Conservation (phyloP, 2,113 vertebrate genomes). For the Myotis yumanensis region DNA sequence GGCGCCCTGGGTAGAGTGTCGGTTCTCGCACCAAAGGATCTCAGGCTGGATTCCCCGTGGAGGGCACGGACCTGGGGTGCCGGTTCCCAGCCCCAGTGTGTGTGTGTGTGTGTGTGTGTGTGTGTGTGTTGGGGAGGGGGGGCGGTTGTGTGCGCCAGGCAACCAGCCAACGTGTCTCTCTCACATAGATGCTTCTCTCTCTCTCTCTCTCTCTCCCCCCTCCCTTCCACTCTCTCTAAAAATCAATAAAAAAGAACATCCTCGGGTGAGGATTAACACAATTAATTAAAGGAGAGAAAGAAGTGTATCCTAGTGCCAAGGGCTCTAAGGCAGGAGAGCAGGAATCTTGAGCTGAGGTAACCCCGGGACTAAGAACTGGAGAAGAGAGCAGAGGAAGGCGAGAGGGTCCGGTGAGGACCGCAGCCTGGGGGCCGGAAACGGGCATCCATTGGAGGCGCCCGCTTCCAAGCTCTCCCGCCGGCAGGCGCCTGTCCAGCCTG, state of each 20-base stretch:
- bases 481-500: not conserved
- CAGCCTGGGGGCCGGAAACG: not conserved
- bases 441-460: not conserved
- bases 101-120: too few species aligned
- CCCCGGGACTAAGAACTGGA: not conserved
- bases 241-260: not conserved
- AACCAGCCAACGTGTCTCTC: not conserved
- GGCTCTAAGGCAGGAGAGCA: not conserved
- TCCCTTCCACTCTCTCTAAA: not conserved
- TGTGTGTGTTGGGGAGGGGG: too few species aligned
- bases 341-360: not conserved
- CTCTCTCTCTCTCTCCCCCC: not conserved
- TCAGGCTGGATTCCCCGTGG: not conserved
- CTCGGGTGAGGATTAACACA: too few species aligned
- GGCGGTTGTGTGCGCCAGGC: not conserved
- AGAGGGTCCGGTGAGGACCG: not conserved
- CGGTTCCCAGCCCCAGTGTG: not conserved
- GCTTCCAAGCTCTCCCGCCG: not conserved
- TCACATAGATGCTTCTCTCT: too few species aligned
- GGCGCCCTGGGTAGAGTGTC: not conserved
- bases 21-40: too few species aligned
- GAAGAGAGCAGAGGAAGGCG: not conserved
- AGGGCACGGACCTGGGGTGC: not conserved
- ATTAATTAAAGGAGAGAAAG: not conserved
- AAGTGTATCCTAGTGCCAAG: not conserved